These are phyloP conservation scores for Phymastichus coffea DNA, from an alignment of 1,140 invertebrate genomes.

Conservation along the genomic window DNA sequence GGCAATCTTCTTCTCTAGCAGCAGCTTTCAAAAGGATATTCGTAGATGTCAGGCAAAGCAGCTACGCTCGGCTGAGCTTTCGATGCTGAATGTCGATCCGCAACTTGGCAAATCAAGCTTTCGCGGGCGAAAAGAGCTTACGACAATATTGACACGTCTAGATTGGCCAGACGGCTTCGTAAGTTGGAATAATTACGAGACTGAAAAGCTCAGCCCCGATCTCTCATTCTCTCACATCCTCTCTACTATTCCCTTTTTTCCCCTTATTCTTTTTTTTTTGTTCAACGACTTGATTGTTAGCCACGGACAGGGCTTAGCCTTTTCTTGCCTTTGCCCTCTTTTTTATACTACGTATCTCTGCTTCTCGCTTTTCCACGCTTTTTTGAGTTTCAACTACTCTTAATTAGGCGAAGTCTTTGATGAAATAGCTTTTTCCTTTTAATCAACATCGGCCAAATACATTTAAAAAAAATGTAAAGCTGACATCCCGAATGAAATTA, in stretches of 20 bases:
- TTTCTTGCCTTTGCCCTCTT: neutral
- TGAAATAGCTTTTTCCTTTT: too few species aligned
- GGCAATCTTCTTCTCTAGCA: neutral
- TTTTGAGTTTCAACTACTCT: too few species aligned
- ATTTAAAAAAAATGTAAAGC: too few species aligned
- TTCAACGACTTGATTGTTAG: neutral
- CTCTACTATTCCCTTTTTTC: neutral
- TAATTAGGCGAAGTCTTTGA: too few species aligned
- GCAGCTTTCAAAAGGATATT: neutral
- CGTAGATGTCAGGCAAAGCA: conserved; percentile 3
- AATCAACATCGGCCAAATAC: too few species aligned
- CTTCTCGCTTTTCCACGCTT: too few species aligned
- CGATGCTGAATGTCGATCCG: neutral
- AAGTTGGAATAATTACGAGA: conserved; percentile 4
- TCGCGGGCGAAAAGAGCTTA: neutral
- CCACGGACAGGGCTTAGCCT: too few species aligned
- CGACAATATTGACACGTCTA: conserved; percentile 15
- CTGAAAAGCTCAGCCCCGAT: neutral
- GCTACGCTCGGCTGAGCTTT: neutral
- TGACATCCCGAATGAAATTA: too few species aligned
- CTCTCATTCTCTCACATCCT: neutral
- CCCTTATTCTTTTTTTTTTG: neutral
- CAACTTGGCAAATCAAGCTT: too few species aligned
- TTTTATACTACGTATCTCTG: neutral
- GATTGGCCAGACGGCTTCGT: neutral